Evolutionary conservation across 64 coral and sea anemone species (phyloP).

Genomic region (Actinia equina): DNA sequence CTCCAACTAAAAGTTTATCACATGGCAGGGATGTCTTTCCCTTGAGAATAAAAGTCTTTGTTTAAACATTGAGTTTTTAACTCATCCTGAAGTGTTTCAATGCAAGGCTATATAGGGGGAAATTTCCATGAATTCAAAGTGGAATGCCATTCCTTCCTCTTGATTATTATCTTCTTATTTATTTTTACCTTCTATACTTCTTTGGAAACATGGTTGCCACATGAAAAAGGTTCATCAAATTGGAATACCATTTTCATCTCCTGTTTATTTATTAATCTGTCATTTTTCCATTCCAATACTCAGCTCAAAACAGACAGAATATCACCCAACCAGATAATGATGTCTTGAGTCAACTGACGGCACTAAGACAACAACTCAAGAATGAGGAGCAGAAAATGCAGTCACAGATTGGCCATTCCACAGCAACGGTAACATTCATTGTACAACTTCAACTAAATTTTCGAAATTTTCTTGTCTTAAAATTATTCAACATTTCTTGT

Average conservation of each 20-base stretch:
- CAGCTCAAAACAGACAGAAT: not conserved
- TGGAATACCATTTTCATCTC: not conserved
- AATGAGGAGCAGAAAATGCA: constrained; percentile 80
- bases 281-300: not conserved
- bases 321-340: constrained; percentile 33
- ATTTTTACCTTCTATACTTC: too few relatives aligned
- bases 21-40: too few relatives aligned
- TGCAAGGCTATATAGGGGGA: too few relatives aligned
- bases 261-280: not conserved
- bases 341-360: constrained; percentile 75
- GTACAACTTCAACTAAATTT: not conserved
- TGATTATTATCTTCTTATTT: too few relatives aligned
- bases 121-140: too few relatives aligned
- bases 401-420: constrained; percentile 53
- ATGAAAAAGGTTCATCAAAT: too few relatives aligned
- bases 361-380: constrained; percentile 77
- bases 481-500: not conserved
- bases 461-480: not conserved
- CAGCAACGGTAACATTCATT: constrained; percentile 22
- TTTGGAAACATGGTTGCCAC: too few relatives aligned
- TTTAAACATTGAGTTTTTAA: not conserved
- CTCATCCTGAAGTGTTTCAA: too few relatives aligned
- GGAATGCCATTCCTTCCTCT: too few relatives aligned
- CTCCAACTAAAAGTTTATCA: too few relatives aligned
- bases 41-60: too few relatives aligned